A percentile compares a stretch with the other conserved stretches of the same genome.
phyloP scores from a whole-genome alignment of 2,113 vertebrate genomes.

The Opisthocomus hoazin region DNA sequence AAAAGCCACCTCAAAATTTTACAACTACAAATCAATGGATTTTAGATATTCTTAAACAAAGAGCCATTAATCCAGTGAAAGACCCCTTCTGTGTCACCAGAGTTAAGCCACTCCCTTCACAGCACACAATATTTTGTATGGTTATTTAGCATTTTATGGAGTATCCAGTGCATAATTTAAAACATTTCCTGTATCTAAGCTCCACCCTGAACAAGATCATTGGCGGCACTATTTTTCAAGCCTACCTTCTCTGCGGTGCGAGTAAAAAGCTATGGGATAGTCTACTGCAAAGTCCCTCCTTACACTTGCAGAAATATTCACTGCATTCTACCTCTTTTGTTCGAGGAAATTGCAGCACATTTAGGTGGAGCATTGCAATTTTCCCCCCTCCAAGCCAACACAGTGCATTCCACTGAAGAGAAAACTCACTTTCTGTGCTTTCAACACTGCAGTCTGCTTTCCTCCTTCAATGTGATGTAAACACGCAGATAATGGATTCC shows the following conservation, averaged over 20 bases:
- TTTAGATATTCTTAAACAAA: background rate
- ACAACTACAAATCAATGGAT: background rate
- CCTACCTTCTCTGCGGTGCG: background rate
- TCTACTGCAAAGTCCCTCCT: background rate
- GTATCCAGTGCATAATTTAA: slow-evolving; percentile 27
- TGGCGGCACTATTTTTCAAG: background rate
- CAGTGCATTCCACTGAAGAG: background rate
- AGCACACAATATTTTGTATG: background rate
- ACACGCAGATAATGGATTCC: slow-evolving; percentile 44
- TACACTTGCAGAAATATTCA: background rate
- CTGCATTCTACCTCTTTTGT: background rate
- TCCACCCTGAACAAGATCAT: slow-evolving; percentile 41
- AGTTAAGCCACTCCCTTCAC: background rate
- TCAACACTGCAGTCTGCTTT: background rate
- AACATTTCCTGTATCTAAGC: slow-evolving; percentile 56
- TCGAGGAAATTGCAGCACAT: background rate
- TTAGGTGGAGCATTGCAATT: background rate
- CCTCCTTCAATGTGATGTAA: slow-evolving; percentile 30
- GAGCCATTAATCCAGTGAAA: background rate
- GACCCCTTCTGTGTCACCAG: background rate
- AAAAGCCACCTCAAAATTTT: background rate
- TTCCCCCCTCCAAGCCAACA: background rate
- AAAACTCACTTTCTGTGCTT: slow-evolving; percentile 36
- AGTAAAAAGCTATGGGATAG: slow-evolving; percentile 14
- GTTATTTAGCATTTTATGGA: slow-evolving; percentile 1